A percentile compares a stretch with the other conserved stretches of the same genome.
Evolutionary conservation across 1,140 invertebrate genomes (phyloP).

Genomic region (Drosophila lini): DNA sequence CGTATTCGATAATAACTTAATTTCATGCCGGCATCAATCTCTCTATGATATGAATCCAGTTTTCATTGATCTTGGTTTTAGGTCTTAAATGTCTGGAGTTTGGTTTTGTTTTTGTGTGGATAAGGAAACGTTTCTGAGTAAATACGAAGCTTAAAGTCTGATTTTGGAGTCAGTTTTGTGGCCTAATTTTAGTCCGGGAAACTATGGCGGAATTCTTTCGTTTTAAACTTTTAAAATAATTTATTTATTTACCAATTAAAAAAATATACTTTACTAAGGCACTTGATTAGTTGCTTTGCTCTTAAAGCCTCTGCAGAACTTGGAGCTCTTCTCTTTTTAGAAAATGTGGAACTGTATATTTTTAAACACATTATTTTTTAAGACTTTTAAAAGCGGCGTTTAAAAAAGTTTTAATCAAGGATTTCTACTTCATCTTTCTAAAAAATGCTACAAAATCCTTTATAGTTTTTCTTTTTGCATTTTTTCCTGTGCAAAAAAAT

Average conservation of each 20-base stretch:
- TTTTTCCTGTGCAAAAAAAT: neutral
- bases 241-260: neutral
- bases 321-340: neutral
- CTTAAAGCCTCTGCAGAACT: neutral
- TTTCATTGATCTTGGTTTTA: constrained; percentile 15
- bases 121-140: constrained; percentile 19
- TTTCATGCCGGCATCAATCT: constrained; percentile 36
- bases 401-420: neutral
- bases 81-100: constrained; percentile 13
- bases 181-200: neutral
- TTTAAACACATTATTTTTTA: neutral
- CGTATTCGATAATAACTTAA: constrained; percentile 45
- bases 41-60: constrained; percentile 34
- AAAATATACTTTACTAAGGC: neutral
- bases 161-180: constrained; percentile 21
- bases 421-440: neutral
- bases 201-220: neutral
- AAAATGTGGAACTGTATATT: neutral
- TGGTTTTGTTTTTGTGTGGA: constrained; percentile 11
- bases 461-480: neutral
- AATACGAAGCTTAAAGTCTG: constrained; percentile 17
- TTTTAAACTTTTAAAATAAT: neutral
- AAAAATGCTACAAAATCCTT: neutral
- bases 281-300: neutral
- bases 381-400: neutral